Percentiles rank a stretch among this genome's conserved stretches.
phyloP scores from a whole-genome alignment of 2,888 invertebrate species.

The Scaptomyza polygonia region DNA sequence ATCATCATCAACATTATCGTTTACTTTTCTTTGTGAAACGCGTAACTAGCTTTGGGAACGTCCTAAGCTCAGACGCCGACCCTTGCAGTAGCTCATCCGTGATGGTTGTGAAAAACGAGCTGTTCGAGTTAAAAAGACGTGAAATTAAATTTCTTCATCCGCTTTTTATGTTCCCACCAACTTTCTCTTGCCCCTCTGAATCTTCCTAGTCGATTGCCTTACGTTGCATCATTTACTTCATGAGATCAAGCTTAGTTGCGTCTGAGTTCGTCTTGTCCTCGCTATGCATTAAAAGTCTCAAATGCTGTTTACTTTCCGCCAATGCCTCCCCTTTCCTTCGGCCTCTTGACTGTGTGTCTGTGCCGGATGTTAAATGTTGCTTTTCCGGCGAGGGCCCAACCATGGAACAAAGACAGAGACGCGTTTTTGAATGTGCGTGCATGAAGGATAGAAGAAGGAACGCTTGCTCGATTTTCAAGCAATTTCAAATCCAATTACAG shows the following conservation, averaged over 20 bases:
- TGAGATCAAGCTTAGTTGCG: slow-evolving; percentile 73
- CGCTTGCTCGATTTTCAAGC: slow-evolving; percentile 65
- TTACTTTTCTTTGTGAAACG: slow-evolving; percentile 28
- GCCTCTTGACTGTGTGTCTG: slow-evolving; percentile 40
- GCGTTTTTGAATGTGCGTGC: slow-evolving; percentile 34
- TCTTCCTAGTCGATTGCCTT: slow-evolving; percentile 23
- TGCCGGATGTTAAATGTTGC: slow-evolving; percentile 72
- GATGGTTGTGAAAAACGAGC: slow-evolving; percentile 54
- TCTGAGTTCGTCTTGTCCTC: slow-evolving; percentile 19
- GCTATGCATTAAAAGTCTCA: slow-evolving; percentile 55
- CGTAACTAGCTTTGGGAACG: slow-evolving; percentile 43
- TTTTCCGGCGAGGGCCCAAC: slow-evolving; percentile 45
- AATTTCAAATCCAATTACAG: slow-evolving; percentile 77
- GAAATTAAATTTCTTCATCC: slow-evolving; percentile 82
- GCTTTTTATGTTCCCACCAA: slow-evolving; percentile 61
- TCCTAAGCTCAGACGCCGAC: slow-evolving; percentile 27
- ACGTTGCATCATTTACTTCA: slow-evolving; percentile 78
- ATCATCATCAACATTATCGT: slow-evolving; percentile 29
- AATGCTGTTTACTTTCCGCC: slow-evolving; percentile 56
- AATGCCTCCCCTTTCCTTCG: neutral
- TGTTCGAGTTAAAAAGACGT: slow-evolving; percentile 75
- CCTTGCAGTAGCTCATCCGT: slow-evolving; percentile 5
- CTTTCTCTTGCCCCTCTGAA: neutral
- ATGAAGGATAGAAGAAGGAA: slow-evolving; percentile 40
- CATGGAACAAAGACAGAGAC: neutral